Conservation (phyloP, 2,113 vertebrate species). For the Centrocercus urophasianus region DNA sequence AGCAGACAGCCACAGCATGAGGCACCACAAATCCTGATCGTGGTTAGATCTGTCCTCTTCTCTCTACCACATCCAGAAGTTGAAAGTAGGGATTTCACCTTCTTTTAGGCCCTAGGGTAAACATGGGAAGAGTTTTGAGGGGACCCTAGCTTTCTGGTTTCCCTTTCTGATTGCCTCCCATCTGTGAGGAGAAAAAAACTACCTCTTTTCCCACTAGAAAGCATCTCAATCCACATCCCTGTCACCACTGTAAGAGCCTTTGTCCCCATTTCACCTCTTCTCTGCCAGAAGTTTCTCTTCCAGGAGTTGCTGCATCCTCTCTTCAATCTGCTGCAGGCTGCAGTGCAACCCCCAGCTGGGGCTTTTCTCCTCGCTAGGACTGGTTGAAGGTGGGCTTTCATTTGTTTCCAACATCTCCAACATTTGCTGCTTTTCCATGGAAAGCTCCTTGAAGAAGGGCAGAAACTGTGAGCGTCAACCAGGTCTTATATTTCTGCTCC, state of each 20-base stretch:
- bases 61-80: neutral
- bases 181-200: neutral
- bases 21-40: neutral
- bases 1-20: neutral
- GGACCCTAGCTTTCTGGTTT: neutral
- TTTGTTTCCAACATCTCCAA: slow-evolving; percentile 87
- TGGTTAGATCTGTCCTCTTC: neutral
- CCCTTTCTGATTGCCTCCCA: neutral
- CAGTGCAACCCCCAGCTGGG: slow-evolving; percentile 81
- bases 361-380: slow-evolving; percentile 56
- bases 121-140: neutral
- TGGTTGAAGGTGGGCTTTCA: slow-evolving; percentile 56
- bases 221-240: slow-evolving; percentile 68
- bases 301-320: slow-evolving; percentile 90
- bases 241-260: neutral
- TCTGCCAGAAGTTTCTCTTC: slow-evolving; percentile 91
- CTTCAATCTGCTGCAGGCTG: slow-evolving; percentile 90
- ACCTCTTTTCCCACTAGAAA: slow-evolving; percentile 69
- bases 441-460: slow-evolving; percentile 84
- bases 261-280: slow-evolving; percentile 81
- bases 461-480: neutral
- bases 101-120: neutral
- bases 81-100: neutral
- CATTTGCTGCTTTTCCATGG: slow-evolving; percentile 91
- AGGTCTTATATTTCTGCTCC: neutral